Evolutionary conservation across 1,140 invertebrate genomes (phyloP), one percentile per base, ranked within the genome.

Genomic region (Plectrocnemia conspersa): DNA sequence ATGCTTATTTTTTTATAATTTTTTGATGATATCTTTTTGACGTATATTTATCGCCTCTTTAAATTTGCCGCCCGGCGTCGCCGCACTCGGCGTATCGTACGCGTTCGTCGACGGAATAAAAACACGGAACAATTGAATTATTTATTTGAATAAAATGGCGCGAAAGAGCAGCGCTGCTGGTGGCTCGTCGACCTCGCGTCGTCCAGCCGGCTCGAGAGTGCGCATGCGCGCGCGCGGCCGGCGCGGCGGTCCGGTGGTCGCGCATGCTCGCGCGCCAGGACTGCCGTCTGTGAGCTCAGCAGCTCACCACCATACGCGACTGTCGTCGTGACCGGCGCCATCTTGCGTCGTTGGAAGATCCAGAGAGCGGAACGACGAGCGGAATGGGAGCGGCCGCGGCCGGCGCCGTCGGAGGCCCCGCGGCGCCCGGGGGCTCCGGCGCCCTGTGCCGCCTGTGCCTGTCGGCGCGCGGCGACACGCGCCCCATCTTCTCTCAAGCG

Each of bases 401-500:
- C 9, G 13, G 40, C 10, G 40, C 15, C 3, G 40, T 9, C 4
- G 15, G 40, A 6, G 40, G 9, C 3, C 15, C 15, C 15, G 40
- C 9, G 16, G 29, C 32, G 47, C 40, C 52, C 35, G 27, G 19
- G 23, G 7, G 16, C 16, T 18, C 10, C 15, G 18, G 35, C 22
- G 19, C 32, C n/a, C 36, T 53, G 52, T 83, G 81, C 69, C 75
- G 81, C 69, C 74, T 83, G 55, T 83, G 81, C 71, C 76, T 82
- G 63, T 76, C 78, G 61, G 71, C 74, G 67, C 68, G 70, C 64
- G 68, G 72, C 65, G 74, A 75, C 72, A 73, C 73, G 69, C 68
- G 69, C 67, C 72, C 73, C 59, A 75, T 75, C 69, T 75, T 75
- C 70, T 38, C 47, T n/a, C n/a, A 41, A 55, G 53, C 41, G 53